Base-by-base conservation (phyloP, 1,140 invertebrate species). In the Goniozus legneri region DNA sequence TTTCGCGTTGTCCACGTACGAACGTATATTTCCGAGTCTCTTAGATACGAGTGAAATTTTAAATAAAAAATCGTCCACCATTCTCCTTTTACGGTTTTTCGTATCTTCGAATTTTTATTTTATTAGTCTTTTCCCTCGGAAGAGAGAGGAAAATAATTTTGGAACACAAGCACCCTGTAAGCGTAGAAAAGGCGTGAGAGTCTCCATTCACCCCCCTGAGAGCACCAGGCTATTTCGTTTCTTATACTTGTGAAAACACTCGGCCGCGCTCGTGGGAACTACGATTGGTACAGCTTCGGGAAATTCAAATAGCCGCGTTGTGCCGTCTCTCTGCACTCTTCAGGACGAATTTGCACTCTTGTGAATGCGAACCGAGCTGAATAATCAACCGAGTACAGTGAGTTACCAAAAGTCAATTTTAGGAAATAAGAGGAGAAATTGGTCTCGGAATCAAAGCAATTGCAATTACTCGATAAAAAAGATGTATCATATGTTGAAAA, bases 1-100 rank as follows among this genome's bases (percentile, higher is more conserved):
- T 57, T 44, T 48, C n/a, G n/a, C n/a, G n/a, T n/a, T n/a, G 31
- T 46, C 36, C 44, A 39, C 44, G 33, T 46, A 43, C 43, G 43
- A 43, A 51, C 48, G 16, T 34, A 21, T 16, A 35, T 33, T 44
- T 30, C 18, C 44, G 35, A 47, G 46, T 51, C 34, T 49, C 22
- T 37, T n/a, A 33, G 37, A n/a, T 31, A 30, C 31, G 21, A 16
- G 18, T 30, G 40, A 57, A 43, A 33, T 37, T 50, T 37, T 36
- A 41, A 44, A 54, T 22, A 18, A 39, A 31, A 16, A 19, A 10
- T 3, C n/a, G 22, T 4, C 4, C 21, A 31, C 12, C 12, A 6
- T 36, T 24, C 39, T 15, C 16, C 18, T 12, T 27, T 8, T 14
- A 19, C 4, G 15, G 30, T 24, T 21, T 43, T 53, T 41, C 24